Percentiles rank a stretch among this genome's conserved stretches.
Conservation (phyloP, 1,140 invertebrate genomes). For the Hyles euphorbiae region DNA sequence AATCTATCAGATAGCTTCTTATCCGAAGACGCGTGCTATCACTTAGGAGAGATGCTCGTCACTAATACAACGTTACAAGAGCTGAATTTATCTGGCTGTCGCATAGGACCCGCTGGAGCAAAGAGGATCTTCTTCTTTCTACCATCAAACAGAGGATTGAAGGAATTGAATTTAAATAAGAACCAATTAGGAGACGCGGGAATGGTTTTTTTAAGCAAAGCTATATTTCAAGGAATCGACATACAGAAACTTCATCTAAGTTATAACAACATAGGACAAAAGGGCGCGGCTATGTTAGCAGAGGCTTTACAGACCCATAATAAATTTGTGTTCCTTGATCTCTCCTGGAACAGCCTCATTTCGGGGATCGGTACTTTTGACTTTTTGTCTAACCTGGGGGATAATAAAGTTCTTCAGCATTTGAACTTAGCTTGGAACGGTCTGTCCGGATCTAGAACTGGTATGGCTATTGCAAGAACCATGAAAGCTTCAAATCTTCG, state of each 20-base stretch:
- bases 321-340: slow-evolving; percentile 59
- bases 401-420: slow-evolving; percentile 39
- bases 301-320: slow-evolving; percentile 59
- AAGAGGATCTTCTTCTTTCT: slow-evolving; percentile 45
- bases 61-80: slow-evolving; percentile 53
- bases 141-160: slow-evolving; percentile 37
- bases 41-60: slow-evolving; percentile 60
- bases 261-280: slow-evolving; percentile 60
- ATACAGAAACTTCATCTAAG: slow-evolving; percentile 55
- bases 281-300: slow-evolving; percentile 43
- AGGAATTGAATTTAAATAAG: slow-evolving; percentile 52
- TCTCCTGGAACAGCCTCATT: slow-evolving; percentile 70
- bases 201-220: slow-evolving; percentile 39
- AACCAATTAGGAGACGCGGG: slow-evolving; percentile 64
- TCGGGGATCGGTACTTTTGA: slow-evolving; percentile 28
- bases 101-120: slow-evolving; percentile 58
- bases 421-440: slow-evolving; percentile 55
- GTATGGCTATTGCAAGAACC: slow-evolving; percentile 34
- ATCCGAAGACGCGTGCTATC: slow-evolving; percentile 53
- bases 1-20: slow-evolving; percentile 69
- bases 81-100: slow-evolving; percentile 66
- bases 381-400: slow-evolving; percentile 29
- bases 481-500: slow-evolving; percentile 33
- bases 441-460: slow-evolving; percentile 32
- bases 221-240: slow-evolving; percentile 46